phyloP scores from a whole-genome alignment of 2,797 vertebrate genomes.

The Yasuhikotakia modesta region DNA sequence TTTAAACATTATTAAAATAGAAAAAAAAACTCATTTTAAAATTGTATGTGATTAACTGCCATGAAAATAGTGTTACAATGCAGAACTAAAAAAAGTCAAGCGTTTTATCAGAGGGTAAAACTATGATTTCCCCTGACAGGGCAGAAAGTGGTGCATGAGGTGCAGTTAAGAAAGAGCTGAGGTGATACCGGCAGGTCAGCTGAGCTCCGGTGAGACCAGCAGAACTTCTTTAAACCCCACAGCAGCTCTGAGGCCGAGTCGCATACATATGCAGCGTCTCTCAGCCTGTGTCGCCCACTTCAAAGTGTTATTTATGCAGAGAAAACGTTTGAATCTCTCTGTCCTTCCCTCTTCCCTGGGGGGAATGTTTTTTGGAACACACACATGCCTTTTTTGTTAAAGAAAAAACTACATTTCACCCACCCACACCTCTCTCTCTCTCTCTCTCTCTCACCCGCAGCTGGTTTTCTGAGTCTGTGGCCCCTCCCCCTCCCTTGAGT shows the following conservation, averaged over 20 bases:
- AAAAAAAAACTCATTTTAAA: no score
- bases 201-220: conserved; percentile 31
- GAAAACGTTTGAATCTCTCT: conserved; percentile 74
- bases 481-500: conserved; percentile 75
- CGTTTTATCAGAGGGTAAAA: no score
- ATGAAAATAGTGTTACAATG: not conserved
- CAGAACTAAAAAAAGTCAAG: not conserved
- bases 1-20: no score
- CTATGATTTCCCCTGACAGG: no score
- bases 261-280: conserved; percentile 20
- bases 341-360: conserved; percentile 70
- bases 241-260: conserved; percentile 60
- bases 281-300: conserved; percentile 68
- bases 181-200: conserved; percentile 41
- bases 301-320: conserved; percentile 82
- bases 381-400: conserved; percentile 56
- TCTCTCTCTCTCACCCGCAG: conserved; percentile 72
- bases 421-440: conserved; percentile 12
- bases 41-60: not conserved
- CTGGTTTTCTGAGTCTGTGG: conserved; percentile 78
- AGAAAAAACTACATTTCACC: conserved; percentile 46
- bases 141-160: conserved; percentile 48
- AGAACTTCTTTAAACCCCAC: conserved; percentile 62
- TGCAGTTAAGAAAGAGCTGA: conserved; percentile 40
- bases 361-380: conserved; percentile 69